These are phyloP conservation scores for Musca vetustissima DNA, from an alignment of 1,140 invertebrate species.

Conservation along the genomic window DNA sequence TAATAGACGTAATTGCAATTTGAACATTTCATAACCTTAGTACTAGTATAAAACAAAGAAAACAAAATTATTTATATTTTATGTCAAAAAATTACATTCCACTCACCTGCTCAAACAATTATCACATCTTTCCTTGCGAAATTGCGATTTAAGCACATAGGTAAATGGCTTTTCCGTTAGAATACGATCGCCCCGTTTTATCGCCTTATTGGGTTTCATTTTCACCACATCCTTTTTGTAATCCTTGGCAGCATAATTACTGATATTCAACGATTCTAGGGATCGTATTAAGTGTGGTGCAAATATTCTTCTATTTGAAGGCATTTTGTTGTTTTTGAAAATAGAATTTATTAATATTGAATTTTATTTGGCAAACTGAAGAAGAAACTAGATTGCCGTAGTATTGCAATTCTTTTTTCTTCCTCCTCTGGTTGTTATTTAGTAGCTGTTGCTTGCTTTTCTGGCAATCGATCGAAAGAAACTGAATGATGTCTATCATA, in stretches of 20 bases:
- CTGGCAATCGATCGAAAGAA: conserved; percentile 8
- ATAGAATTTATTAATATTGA: too few species aligned
- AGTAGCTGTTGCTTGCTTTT: conserved; percentile 5
- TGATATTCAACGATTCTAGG: not conserved
- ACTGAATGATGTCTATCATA: conserved; percentile 6
- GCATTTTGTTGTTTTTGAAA: conserved; percentile 1
- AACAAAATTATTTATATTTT: not conserved
- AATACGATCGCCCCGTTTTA: conserved; percentile 57
- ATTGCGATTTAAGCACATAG: conserved; percentile 62
- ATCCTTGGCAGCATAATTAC: not conserved
- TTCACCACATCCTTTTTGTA: not conserved
- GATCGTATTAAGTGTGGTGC: not conserved
- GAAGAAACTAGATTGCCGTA: too few species aligned
- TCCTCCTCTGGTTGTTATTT: too few species aligned
- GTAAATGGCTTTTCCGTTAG: conserved; percentile 65
- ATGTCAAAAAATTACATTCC: not conserved
- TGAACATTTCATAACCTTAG: conserved; percentile 72
- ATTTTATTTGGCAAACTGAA: too few species aligned
- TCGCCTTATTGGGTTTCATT: conserved; percentile 20
- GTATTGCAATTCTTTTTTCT: too few species aligned
- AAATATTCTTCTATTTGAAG: conserved; percentile 13
- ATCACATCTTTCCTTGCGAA: conserved; percentile 63
- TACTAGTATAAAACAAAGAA: conserved; percentile 57
- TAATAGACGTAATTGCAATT: conserved; percentile 81
- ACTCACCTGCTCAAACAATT: conserved; percentile 65